These are phyloP conservation scores for Pristis pectinata DNA, from an alignment of 2,797 vertebrate genomes.

Conservation along the genomic window DNA sequence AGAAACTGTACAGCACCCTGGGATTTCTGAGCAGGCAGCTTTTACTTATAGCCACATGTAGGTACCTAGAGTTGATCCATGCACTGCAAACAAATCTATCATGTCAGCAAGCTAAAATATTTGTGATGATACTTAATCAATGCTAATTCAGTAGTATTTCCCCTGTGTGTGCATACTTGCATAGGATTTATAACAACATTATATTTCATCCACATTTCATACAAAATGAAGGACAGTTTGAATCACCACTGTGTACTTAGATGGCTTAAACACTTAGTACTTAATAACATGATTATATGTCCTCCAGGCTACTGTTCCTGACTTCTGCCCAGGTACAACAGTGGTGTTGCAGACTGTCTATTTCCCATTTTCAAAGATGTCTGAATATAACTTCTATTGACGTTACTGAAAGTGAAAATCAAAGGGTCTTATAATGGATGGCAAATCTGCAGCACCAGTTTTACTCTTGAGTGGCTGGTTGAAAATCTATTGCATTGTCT, in stretches of 20 bases:
- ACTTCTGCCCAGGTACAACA: background rate
- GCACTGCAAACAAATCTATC: background rate
- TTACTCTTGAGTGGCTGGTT: background rate
- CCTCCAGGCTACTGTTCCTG: background rate
- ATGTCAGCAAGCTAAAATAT: background rate
- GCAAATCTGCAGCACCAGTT: background rate
- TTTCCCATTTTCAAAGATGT: background rate
- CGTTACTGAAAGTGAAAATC: background rate
- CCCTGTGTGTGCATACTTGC: background rate
- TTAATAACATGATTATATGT: background rate
- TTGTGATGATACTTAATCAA: background rate
- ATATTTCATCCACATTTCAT: background rate
- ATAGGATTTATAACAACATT: background rate
- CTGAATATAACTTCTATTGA: background rate
- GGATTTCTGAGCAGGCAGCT: background rate
- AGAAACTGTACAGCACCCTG: background rate
- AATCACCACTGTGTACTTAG: background rate
- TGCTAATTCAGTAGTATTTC: background rate
- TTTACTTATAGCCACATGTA: background rate
- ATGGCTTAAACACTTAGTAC: background rate
- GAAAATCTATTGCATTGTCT: background rate
- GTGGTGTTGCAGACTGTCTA: background rate
- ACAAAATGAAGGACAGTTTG: background rate
- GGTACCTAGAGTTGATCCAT: background rate
- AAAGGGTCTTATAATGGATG: background rate